Percentiles rank a stretch among this genome's conserved stretches.
These are phyloP conservation scores for Heliconius hermathena DNA, from an alignment of 1,140 invertebrate genomes.

Conservation along the genomic window DNA sequence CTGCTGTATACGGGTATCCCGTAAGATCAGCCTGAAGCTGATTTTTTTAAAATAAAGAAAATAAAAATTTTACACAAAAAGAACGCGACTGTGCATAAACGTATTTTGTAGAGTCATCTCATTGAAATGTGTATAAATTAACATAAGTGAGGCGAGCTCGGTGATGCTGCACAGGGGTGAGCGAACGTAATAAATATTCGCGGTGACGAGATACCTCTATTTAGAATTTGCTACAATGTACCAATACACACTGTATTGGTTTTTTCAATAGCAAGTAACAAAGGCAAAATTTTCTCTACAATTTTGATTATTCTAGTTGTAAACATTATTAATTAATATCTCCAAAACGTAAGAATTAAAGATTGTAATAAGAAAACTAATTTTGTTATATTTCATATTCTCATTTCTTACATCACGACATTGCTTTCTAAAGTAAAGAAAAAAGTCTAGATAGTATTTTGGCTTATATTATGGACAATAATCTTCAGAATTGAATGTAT, in stretches of 20 bases:
- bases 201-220: conserved; percentile 21
- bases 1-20: too few species aligned
- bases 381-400: background rate
- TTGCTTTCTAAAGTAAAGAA: background rate
- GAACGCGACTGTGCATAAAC: conserved; percentile 47
- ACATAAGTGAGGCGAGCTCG: conserved; percentile 57
- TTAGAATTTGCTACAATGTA: background rate
- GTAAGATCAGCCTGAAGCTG: too few species aligned
- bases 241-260: background rate
- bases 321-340: background rate
- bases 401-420: background rate
- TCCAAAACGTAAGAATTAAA: background rate
- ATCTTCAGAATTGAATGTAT: background rate
- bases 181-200: conserved; percentile 54
- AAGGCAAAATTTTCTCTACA: background rate
- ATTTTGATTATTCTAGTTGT: background rate
- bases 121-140: conserved; percentile 76
- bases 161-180: conserved; percentile 47
- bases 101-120: conserved; percentile 53
- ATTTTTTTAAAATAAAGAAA: background rate
- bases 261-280: background rate
- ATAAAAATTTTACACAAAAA: background rate
- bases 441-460: background rate
- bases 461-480: background rate
- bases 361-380: background rate